phyloP scores from a whole-genome alignment of 2,888 invertebrate genomes.

The Epistrophe eligans region DNA sequence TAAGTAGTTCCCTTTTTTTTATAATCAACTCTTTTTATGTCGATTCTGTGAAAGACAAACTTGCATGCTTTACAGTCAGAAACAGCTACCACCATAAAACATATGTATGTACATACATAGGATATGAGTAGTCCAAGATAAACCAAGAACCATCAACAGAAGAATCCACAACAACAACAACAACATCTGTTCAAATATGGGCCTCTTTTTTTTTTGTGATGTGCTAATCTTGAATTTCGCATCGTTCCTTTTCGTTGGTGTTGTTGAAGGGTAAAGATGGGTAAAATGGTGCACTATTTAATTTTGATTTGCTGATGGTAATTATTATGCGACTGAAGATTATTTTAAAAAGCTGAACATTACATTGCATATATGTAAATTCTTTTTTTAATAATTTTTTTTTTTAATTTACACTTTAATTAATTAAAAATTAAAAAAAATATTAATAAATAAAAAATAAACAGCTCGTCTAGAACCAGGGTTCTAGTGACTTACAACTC shows the following conservation, averaged over 20 bases:
- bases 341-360: too few species aligned
- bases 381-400: too few species aligned
- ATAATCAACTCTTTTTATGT: conserved; percentile 7
- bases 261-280: not conserved
- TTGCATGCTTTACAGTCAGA: not conserved
- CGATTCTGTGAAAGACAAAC: not conserved
- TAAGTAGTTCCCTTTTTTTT: not conserved
- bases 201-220: conserved; percentile 1
- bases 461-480: too few species aligned
- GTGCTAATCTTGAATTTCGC: conserved; percentile 35
- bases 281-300: not conserved
- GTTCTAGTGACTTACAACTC: too few species aligned
- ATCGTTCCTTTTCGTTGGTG: not conserved
- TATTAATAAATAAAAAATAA: too few species aligned
- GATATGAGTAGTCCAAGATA: not conserved
- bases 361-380: too few species aligned
- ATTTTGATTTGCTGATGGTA: not conserved
- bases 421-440: too few species aligned
- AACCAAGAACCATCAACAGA: not conserved
- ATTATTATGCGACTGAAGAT: too few species aligned
- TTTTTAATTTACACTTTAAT: too few species aligned
- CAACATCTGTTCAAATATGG: conserved; percentile 40
- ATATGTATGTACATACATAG: not conserved
- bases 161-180: conserved; percentile 30
- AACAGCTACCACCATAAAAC: conserved; percentile 5